These are phyloP conservation scores for Eucera pruinosa DNA, from an alignment of 2,888 invertebrate genomes.

Conservation along the genomic window DNA sequence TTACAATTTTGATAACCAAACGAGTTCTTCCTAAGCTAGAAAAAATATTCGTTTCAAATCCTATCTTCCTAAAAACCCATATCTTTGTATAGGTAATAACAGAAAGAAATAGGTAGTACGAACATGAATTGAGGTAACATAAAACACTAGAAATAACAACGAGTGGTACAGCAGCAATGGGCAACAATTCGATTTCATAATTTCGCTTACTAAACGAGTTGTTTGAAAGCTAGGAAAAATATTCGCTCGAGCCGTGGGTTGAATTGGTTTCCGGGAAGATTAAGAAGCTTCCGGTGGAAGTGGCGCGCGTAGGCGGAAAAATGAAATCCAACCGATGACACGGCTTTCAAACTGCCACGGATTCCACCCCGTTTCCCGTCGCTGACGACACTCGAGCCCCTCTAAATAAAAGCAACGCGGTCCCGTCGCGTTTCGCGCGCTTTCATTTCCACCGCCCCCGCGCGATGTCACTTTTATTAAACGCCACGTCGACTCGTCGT, in stretches of 20 bases:
- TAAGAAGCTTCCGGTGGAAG: conserved; percentile 1
- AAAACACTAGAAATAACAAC: too few relatives aligned
- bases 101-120: too few relatives aligned
- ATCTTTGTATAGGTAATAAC: too few relatives aligned
- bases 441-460: conserved; percentile 28
- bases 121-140: too few relatives aligned
- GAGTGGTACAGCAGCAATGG: too few relatives aligned
- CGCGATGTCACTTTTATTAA: conserved; percentile 51
- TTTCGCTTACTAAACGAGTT: too few relatives aligned
- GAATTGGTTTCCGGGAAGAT: not conserved
- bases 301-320: not conserved
- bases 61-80: too few relatives aligned
- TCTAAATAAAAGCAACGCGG: conserved; percentile 36
- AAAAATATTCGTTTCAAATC: too few relatives aligned
- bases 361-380: not conserved
- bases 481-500: conserved; percentile 48
- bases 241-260: too few relatives aligned
- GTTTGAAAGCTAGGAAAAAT: not conserved
- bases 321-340: conserved; percentile 33
- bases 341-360: conserved; percentile 15
- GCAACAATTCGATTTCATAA: too few relatives aligned
- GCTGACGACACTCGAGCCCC: conserved; percentile 21
- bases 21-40: too few relatives aligned
- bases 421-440: conserved; percentile 27
- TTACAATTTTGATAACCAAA: too few relatives aligned